Base-by-base conservation (phyloP, 2,797 vertebrate species). In the Melanotaenia pygmaea region DNA sequence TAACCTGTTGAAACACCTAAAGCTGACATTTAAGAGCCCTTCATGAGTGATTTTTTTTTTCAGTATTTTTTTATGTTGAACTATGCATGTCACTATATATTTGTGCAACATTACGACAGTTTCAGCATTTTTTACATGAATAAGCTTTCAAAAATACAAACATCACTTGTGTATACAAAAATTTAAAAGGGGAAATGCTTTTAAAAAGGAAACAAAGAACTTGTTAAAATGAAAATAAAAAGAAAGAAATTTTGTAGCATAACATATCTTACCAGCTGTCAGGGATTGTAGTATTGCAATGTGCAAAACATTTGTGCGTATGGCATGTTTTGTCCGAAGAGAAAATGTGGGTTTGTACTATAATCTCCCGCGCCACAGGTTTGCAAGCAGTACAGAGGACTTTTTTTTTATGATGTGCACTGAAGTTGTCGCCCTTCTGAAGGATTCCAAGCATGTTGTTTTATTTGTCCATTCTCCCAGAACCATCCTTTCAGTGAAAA, bases 1-100 rank as follows among this genome's bases (percentile, higher is more conserved):
- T 84, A 87, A 90, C 83, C 79, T 70, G 76, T 75, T 81, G 57
- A 77, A 67, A 72, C 77, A 74, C 82, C 83, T 59, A 43, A 61
- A 67, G 65, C 57, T 62, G 45, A 76, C 74, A 38, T 59, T 72
- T 30, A 72, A 70, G 45, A 67, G 30, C 26, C 22, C 16, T 64
- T 10, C 40, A 37, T 67, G 58, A 35, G 43, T 47, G 32, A 53
- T 18, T 22, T 6, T 20, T 6, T 20, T 45, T 43, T 43, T n/a
- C 10, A 50, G 45, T 34, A 37, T 22, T 32, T 43, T 54, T 18
- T 45, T 45, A 10, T 45, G 5, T 2, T 18, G 40, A 43, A 43
- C 18, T 45, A 45, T 45, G 18, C 5, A 45, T 45, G 18, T 6
- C 1, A 7, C 13, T 45, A 5, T 45, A 45, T 45, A 20, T 45